Conservation (phyloP, 2,888 invertebrate genomes). For the Sinhomidia bicolor region DNA sequence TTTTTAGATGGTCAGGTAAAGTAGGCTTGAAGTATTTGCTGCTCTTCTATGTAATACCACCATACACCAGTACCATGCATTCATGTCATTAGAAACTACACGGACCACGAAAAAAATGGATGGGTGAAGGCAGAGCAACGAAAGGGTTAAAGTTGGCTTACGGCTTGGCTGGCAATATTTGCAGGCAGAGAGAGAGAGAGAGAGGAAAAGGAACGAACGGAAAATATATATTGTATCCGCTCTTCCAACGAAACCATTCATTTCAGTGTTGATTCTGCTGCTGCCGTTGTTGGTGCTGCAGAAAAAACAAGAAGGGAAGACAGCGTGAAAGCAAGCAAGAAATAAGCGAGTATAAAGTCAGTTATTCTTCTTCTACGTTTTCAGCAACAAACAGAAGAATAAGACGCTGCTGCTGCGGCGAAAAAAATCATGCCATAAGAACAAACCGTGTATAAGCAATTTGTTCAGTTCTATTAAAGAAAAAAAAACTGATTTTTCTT, state of each 20-base stretch:
- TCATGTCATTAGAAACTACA: too few relatives aligned
- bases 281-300: too few relatives aligned
- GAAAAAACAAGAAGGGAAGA: conserved; percentile 11
- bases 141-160: too few relatives aligned
- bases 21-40: too few relatives aligned
- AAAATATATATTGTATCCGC: conserved; percentile 23
- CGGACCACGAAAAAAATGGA: neutral
- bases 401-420: neutral
- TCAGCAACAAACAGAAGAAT: neutral
- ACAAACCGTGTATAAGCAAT: too few relatives aligned
- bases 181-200: neutral
- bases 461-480: too few relatives aligned
- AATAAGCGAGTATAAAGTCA: neutral
- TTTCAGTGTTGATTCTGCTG: conserved; percentile 40
- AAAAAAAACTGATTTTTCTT: neutral
- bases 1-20: neutral
- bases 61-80: too few relatives aligned
- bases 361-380: neutral
- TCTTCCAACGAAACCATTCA: neutral
- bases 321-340: neutral
- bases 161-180: too few relatives aligned
- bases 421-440: too few relatives aligned
- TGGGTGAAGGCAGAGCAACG: too few relatives aligned
- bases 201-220: neutral
- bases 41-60: too few relatives aligned